Evolutionary conservation across 37 sponge, comb jelly and placozoan genomes (phyloP).

Genomic region (Oopsacas minuta): DNA sequence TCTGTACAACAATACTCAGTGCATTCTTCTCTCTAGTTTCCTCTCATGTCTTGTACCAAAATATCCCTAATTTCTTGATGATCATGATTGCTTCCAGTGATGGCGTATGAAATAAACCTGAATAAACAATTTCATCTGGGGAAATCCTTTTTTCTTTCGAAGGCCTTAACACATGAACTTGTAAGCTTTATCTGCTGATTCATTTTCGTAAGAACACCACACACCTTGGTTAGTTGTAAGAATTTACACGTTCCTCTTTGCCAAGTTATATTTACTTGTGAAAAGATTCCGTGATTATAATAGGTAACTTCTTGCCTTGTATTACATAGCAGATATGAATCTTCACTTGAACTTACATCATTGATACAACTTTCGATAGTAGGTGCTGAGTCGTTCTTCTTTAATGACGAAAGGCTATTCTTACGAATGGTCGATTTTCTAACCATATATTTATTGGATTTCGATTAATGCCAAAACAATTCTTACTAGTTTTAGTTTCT

Average conservation of each 20-base stretch:
- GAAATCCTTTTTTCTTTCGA: conserved; percentile 12
- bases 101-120: neutral
- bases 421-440: neutral
- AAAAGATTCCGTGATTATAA: conserved; percentile 8
- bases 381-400: neutral
- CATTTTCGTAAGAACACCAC: conserved; percentile 14
- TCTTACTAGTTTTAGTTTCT: neutral
- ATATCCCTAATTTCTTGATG: conserved; percentile 24
- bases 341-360: neutral
- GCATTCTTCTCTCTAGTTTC: conserved; percentile 36
- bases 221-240: conserved; percentile 3
- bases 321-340: neutral
- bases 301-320: conserved; percentile 11
- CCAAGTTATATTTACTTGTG: neutral
- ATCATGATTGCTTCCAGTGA: conserved; percentile 8
- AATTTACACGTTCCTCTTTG: conserved; percentile 10
- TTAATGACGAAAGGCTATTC: neutral
- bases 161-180: conserved; percentile 2
- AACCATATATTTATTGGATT: neutral
- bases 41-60: conserved; percentile 45
- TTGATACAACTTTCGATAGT: neutral
- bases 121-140: conserved; percentile 9
- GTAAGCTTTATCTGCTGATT: neutral
- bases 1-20: neutral
- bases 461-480: neutral